Base-by-base conservation (phyloP, 2,888 invertebrate species). In the Cheilosia urbana region DNA sequence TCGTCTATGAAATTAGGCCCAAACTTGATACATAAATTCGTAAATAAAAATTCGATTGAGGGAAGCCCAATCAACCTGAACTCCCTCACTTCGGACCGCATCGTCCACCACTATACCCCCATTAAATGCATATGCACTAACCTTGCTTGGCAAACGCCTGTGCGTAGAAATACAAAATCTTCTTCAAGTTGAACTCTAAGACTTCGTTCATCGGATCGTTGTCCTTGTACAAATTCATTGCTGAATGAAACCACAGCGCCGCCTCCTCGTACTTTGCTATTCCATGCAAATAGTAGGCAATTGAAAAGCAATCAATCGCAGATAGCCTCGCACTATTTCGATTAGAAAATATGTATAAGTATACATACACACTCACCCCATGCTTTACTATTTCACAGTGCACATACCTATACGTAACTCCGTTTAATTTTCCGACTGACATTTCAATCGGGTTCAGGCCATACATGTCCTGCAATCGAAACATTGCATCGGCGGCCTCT, bases 401-500 rank as follows among this genome's bases (percentile, higher is more conserved):
- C 17, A 11, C 69, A 62, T 77, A 87, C 87, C 66, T 37, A 65
- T 88, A 87, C 42, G 68, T 66, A 11, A 58, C 55, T n/a, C 91
- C 92, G 58, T 90, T 88, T 62, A 93, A 90, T 55, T 90, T 88
- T 15, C 94, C 94, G 30, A 91, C 89, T 1, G 94, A 93, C 77
- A 94, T 90, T 27, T 92, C 90, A 17, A 91, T 88, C 0, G 94
- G 92, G 5, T 94, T 93, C 58, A 95, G 90, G 72, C 93, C 92
- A 89, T 95, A 95, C 0, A 94, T 95, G 88, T 94, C 94, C 88
- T 95, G 94, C n/a, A 94, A 91, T 47, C 94, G 73, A 42, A 34
- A 96, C 66, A 99, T 93, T 4, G 98, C 98, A 65, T 96, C 95
- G 6, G 98, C 98, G 7, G 98, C 98, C 0, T 98, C 98, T 87